Conservation (phyloP, 2,888 invertebrate species). For the Yponomeuta cagnagella region DNA sequence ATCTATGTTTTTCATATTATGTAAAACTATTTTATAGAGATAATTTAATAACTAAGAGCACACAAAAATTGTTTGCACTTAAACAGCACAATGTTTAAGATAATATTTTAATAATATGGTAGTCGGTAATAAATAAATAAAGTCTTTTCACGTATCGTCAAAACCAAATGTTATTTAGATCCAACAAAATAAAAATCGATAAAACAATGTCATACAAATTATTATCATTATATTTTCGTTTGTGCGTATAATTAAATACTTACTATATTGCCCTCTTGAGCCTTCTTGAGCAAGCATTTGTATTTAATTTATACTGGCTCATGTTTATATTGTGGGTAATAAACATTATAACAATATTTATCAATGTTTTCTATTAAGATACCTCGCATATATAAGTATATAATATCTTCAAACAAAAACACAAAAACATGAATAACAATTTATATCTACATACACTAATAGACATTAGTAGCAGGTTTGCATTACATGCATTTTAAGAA, state of each 20-base stretch:
- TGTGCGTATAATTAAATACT: constrained; percentile 55
- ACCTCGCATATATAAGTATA: constrained; percentile 5
- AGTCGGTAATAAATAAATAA: background rate
- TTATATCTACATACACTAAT: background rate
- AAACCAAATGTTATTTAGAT: background rate
- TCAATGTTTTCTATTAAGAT: background rate
- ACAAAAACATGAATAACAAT: constrained; percentile 10
- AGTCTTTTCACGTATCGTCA: background rate
- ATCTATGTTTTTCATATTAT: background rate
- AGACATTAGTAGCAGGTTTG: constrained; percentile 64
- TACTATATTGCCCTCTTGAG: constrained; percentile 35
- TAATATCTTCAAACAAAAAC: constrained; percentile 4
- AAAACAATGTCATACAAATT: background rate
- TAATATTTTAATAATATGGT: background rate
- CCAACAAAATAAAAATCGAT: background rate
- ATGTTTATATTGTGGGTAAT: background rate
- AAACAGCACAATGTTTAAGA: background rate
- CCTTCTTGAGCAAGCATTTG: constrained; percentile 59
- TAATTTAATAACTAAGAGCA: constrained; percentile 7
- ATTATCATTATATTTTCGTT: constrained; percentile 31
- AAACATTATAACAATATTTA: constrained; percentile 4
- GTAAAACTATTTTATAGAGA: background rate
- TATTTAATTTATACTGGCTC: constrained; percentile 19
- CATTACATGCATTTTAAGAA: constrained; percentile 66
- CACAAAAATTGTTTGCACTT: constrained; percentile 1